A percentile compares a stretch with the other conserved stretches of the same genome.
Conservation (phyloP, 2,888 invertebrate genomes). For the Brachyptera putata region DNA sequence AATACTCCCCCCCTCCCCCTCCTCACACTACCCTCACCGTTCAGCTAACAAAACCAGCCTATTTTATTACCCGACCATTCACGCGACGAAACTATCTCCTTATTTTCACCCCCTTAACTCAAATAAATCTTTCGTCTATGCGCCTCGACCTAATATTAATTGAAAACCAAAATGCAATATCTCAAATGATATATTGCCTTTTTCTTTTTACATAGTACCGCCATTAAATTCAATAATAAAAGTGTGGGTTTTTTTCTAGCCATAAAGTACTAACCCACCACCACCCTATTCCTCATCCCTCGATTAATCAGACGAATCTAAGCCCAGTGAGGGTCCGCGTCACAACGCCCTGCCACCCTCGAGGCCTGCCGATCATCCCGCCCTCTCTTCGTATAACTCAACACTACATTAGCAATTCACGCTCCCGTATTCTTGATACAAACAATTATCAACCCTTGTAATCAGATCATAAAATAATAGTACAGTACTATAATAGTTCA, state of each 20-base stretch:
- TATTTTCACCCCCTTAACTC: slow-evolving; percentile 10
- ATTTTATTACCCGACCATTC: slow-evolving; percentile 16
- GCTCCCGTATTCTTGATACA: not conserved
- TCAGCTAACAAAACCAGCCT: slow-evolving; percentile 17
- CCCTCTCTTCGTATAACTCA: not conserved
- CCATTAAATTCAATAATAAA: slow-evolving; percentile 21
- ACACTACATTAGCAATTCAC: slow-evolving; percentile 5
- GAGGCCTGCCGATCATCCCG: not conserved
- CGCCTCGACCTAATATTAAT: slow-evolving; percentile 15
- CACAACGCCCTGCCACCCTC: not conserved
- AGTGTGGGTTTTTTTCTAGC: slow-evolving; percentile 18
- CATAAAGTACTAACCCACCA: slow-evolving; percentile 19
- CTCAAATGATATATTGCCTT: slow-evolving; percentile 16
- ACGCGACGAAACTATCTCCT: slow-evolving; percentile 19
- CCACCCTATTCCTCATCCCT: not conserved
- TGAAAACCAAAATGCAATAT: slow-evolving; percentile 23
- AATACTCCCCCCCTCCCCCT: not conserved
- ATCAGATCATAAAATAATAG: too few relatives aligned
- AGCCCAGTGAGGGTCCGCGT: not conserved
- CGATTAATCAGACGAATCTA: slow-evolving; percentile 15
- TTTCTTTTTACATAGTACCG: slow-evolving; percentile 13
- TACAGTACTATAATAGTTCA: not conserved
- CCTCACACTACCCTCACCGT: not conserved
- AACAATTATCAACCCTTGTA: not conserved
- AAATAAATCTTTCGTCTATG: slow-evolving; percentile 14